These are phyloP conservation scores for Diprion similis DNA, from an alignment of 1,140 invertebrate species.

Conservation along the genomic window DNA sequence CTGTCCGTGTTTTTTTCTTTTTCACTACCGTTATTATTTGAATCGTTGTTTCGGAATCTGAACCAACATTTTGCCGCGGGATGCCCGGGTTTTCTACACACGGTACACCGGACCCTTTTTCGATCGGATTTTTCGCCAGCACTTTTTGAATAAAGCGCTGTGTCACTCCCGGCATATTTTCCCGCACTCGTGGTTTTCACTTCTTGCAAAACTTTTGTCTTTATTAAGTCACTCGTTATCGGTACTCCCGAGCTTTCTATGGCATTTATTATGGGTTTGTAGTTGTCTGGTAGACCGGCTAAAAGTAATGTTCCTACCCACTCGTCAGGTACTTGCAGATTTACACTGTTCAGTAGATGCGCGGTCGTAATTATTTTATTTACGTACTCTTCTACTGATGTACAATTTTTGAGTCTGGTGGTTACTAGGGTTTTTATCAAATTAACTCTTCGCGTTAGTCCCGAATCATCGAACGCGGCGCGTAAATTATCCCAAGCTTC, in stretches of 20 bases:
- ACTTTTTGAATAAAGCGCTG: background rate
- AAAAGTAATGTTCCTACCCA: constrained; percentile 51
- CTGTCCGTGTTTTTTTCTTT: background rate
- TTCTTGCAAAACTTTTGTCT: background rate
- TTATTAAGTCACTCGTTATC: constrained; percentile 1
- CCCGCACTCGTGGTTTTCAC: background rate
- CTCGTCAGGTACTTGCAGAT: constrained; percentile 46
- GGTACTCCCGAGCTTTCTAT: too few species aligned
- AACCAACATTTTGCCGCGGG: background rate
- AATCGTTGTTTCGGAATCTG: background rate
- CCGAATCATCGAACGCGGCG: constrained; percentile 45
- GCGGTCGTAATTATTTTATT: constrained; percentile 45
- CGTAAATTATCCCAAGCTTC: constrained; percentile 41
- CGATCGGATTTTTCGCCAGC: background rate
- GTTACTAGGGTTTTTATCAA: constrained; percentile 43
- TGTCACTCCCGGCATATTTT: background rate
- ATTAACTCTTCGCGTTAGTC: constrained; percentile 45
- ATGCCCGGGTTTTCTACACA: background rate
- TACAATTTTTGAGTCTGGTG: constrained; percentile 38
- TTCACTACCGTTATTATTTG: background rate
- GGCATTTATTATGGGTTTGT: too few species aligned
- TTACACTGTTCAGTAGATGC: constrained; percentile 44
- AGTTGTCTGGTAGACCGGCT: too few species aligned
- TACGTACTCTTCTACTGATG: constrained; percentile 45
- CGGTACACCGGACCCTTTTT: background rate